Evolutionary conservation across 2,797 vertebrate species (phyloP).

Genomic region (Eospalax fontanierii): DNA sequence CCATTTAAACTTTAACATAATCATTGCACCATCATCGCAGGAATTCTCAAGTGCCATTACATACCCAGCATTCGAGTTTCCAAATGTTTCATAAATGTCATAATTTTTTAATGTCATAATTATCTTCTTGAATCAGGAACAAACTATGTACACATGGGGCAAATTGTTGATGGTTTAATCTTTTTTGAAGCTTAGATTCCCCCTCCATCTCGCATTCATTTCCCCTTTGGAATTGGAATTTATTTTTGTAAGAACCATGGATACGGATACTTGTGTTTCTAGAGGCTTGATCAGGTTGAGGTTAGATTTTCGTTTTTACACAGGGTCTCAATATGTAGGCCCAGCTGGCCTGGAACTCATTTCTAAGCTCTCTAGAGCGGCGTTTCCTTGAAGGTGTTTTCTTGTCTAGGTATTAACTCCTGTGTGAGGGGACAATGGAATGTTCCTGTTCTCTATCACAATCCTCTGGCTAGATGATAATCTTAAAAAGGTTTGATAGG

Average conservation of each 20-base stretch:
- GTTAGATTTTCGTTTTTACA: neutral
- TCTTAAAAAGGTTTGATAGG: no score
- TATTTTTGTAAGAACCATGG: neutral
- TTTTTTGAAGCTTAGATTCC: slow-evolving; percentile 9
- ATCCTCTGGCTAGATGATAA: no score
- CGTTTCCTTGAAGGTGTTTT: no score
- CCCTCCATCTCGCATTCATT: neutral
- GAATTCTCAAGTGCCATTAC: neutral
- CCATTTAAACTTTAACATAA: neutral
- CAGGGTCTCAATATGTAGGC: no score
- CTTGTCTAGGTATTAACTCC: no score
- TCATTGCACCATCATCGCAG: neutral
- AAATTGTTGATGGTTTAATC: neutral
- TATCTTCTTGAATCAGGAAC: slow-evolving; percentile 5
- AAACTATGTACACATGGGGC: neutral
- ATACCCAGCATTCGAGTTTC: slow-evolving; percentile 11
- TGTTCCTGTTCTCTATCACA: no score
- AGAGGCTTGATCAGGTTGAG: neutral
- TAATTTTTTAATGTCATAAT: slow-evolving; percentile 28
- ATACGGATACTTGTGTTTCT: neutral
- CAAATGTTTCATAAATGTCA: neutral
- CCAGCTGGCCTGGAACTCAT: no score
- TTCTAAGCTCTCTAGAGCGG: no score
- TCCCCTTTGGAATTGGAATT: neutral
- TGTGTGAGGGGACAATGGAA: no score